Evolutionary conservation across 2,113 vertebrate genomes (phyloP).

Genomic region (Benitochromis conjunctus): DNA sequence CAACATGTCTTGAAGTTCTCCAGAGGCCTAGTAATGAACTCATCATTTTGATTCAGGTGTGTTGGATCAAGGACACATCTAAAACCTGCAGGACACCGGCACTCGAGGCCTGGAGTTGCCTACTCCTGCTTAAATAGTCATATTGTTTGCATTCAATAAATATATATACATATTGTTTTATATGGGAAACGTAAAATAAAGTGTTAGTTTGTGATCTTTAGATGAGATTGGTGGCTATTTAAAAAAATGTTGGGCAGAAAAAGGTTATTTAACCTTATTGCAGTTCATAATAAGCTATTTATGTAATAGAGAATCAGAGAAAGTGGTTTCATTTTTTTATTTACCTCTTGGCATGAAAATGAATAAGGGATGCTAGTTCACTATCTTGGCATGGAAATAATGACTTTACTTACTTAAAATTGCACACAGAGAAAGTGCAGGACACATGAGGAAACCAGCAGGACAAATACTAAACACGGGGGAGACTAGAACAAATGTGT

Average conservation of each 20-base stretch:
- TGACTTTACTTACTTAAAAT: background rate
- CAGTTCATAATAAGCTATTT: background rate
- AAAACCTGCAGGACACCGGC: too few relatives aligned
- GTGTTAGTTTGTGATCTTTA: background rate
- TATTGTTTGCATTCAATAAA: background rate
- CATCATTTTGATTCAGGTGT: too few relatives aligned
- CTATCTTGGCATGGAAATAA: background rate
- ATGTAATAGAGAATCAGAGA: background rate
- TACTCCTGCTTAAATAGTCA: background rate
- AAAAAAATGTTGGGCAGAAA: background rate
- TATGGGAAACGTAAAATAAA: background rate
- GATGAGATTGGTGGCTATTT: background rate
- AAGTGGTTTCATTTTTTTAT: rapidly evolving
- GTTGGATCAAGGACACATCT: too few relatives aligned
- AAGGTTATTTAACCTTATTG: background rate
- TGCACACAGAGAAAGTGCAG: background rate
- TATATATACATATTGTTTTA: background rate
- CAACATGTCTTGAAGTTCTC: too few relatives aligned
- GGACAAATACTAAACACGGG: rapidly evolving
- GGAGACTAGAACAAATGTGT: background rate
- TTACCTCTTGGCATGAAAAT: background rate
- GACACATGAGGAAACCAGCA: background rate
- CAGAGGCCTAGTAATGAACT: too few relatives aligned
- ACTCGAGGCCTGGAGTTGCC: too few relatives aligned
- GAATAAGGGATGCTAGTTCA: background rate